Evolutionary conservation across 2,113 vertebrate genomes (phyloP).

Genomic region (Geococcyx californianus): DNA sequence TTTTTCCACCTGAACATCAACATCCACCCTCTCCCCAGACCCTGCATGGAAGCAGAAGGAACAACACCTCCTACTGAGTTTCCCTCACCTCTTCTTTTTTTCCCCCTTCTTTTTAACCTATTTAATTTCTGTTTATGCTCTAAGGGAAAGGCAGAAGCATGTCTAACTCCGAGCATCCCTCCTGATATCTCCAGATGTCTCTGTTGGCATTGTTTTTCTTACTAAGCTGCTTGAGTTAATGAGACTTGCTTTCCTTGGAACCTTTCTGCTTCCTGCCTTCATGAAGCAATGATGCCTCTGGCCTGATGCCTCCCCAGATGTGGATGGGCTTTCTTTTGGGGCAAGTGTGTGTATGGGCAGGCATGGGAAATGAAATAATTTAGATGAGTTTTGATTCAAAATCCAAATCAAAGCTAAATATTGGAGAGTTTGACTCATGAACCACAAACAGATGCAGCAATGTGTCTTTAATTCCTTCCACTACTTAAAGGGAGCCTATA

Average conservation of each 20-base stretch:
- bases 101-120: too few relatives aligned
- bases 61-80: conserved; percentile 60
- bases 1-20: neutral
- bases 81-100: neutral
- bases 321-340: neutral
- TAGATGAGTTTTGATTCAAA: neutral
- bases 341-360: accelerated
- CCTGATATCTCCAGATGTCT: neutral
- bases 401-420: neutral
- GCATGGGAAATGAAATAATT: neutral
- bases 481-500: too few relatives aligned
- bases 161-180: neutral
- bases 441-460: neutral
- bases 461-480: too few relatives aligned
- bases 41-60: neutral
- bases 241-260: neutral
- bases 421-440: neutral
- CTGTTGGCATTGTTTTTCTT: neutral
- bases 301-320: neutral
- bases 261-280: neutral
- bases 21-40: neutral
- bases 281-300: neutral
- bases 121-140: neutral
- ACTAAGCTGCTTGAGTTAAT: neutral
- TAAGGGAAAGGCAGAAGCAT: neutral